A percentile compares a stretch with the other conserved stretches of the same genome.
These are phyloP conservation scores for Mactra quadrangularis DNA, from an alignment of 1,140 invertebrate genomes.

Conservation along the genomic window DNA sequence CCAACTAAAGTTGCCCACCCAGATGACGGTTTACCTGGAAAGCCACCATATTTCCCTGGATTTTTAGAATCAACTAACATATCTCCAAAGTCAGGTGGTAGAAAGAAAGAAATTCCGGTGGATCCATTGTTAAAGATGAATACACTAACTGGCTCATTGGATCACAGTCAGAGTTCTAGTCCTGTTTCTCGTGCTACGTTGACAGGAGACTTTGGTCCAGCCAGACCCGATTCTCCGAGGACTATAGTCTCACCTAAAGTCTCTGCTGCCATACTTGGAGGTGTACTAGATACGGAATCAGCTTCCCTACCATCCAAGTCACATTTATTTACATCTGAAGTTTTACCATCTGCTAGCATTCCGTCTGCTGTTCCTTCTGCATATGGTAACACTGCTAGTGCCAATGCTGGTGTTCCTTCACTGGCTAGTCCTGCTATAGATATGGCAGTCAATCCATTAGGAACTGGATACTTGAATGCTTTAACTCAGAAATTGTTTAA, in stretches of 20 bases:
- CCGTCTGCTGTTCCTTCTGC: background rate
- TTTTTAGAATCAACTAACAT: constrained; percentile 45
- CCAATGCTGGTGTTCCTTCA: background rate
- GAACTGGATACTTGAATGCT: constrained; percentile 58
- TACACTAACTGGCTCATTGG: background rate
- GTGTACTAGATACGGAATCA: constrained; percentile 33
- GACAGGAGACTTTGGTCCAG: background rate
- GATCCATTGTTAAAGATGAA: constrained; percentile 16
- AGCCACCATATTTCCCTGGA: constrained; percentile 40
- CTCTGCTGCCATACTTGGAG: constrained; percentile 21
- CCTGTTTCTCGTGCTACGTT: background rate
- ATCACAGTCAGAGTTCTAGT: constrained; percentile 26
- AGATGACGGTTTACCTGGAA: background rate
- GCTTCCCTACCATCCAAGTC: constrained; percentile 29
- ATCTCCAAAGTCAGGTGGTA: constrained; percentile 32
- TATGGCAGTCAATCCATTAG: constrained; percentile 46
- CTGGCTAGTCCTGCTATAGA: constrained; percentile 41
- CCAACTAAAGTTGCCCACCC: background rate
- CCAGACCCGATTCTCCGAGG: background rate
- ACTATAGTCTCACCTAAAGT: constrained; percentile 46
- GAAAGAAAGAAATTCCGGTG: constrained; percentile 12
- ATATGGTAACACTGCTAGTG: background rate
- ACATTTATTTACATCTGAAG: constrained; percentile 11
- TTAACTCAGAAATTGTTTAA: constrained; percentile 54
- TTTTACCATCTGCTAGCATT: background rate